Percentiles rank a stretch among this genome's conserved stretches.
Conservation (phyloP, 1,140 invertebrate species). For the Atta colombica region DNA sequence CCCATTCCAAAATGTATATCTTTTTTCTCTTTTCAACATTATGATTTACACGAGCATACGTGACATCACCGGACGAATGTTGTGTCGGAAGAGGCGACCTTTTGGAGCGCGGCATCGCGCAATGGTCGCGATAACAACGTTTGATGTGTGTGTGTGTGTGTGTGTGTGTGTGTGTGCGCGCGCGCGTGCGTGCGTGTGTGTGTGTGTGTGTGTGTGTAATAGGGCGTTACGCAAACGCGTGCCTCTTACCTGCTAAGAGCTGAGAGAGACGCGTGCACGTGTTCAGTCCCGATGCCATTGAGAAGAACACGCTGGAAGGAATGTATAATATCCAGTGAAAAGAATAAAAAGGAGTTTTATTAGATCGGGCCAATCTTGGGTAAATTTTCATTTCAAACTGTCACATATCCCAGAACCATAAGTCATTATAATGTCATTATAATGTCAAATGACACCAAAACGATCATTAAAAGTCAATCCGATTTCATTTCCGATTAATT, state of each 20-base stretch:
- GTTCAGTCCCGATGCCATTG: not conserved
- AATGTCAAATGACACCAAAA: no score
- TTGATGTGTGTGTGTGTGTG: not conserved
- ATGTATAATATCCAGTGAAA: not conserved
- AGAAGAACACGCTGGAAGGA: not conserved
- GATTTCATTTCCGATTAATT: no score
- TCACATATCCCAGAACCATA: no score
- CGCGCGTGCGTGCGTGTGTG: no score
- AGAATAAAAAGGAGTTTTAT: not conserved
- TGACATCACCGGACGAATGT: not conserved
- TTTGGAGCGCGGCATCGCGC: not conserved
- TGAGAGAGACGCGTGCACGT: not conserved
- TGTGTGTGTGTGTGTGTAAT: not conserved
- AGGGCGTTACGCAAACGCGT: conserved; percentile 25
- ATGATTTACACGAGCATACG: not conserved
- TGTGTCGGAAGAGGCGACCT: not conserved
- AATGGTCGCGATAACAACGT: conserved; percentile 16
- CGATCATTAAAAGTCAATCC: no score
- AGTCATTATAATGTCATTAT: no score
- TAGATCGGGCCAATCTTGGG: not conserved
- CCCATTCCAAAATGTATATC: not conserved
- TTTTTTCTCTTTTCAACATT: not conserved
- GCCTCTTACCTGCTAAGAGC: conserved; percentile 25
- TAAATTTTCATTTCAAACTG: not conserved
- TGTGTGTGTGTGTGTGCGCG: no score